phyloP scores from a whole-genome alignment of 2,888 invertebrate species.

The Baccha elongata region DNA sequence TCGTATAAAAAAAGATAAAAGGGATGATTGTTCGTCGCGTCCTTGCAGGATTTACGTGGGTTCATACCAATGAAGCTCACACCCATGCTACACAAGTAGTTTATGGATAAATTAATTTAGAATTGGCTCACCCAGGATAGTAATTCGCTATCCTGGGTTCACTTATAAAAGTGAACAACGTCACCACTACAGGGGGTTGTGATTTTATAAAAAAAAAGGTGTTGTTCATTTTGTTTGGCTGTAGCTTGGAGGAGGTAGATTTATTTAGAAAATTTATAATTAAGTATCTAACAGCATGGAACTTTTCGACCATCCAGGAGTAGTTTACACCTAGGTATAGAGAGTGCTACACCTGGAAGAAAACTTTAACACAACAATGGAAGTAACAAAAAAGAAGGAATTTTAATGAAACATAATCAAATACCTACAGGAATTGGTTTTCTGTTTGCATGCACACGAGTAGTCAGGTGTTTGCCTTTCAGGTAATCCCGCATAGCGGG shows the following conservation, averaged over 20 bases:
- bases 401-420: slow-evolving; percentile 65
- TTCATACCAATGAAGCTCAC: slow-evolving; percentile 20
- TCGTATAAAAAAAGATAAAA: not conserved
- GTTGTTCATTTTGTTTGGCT: slow-evolving; percentile 19
- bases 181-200: slow-evolving; percentile 4
- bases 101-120: slow-evolving; percentile 61
- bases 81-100: no score
- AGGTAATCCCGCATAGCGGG: slow-evolving; percentile 47
- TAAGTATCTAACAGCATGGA: slow-evolving; percentile 69
- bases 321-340: slow-evolving; percentile 62
- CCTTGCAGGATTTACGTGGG: slow-evolving; percentile 8
- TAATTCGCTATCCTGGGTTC: no score
- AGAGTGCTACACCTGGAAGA: slow-evolving; percentile 52
- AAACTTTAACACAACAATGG: no score
- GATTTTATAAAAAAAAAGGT: no score
- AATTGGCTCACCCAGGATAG: slow-evolving; percentile 58
- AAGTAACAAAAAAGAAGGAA: slow-evolving; percentile 27
- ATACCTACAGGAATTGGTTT: slow-evolving; percentile 60
- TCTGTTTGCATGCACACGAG: slow-evolving; percentile 59
- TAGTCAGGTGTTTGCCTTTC: slow-evolving; percentile 51
- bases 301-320: slow-evolving; percentile 60
- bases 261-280: slow-evolving; percentile 67
- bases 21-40: not conserved
- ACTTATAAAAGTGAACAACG: slow-evolving; percentile 58
- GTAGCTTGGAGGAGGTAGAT: slow-evolving; percentile 47